A percentile compares a stretch with the other conserved stretches of the same genome.
These are phyloP conservation scores for Xestia c-nigrum DNA, from an alignment of 2,888 invertebrate species.

Conservation along the genomic window DNA sequence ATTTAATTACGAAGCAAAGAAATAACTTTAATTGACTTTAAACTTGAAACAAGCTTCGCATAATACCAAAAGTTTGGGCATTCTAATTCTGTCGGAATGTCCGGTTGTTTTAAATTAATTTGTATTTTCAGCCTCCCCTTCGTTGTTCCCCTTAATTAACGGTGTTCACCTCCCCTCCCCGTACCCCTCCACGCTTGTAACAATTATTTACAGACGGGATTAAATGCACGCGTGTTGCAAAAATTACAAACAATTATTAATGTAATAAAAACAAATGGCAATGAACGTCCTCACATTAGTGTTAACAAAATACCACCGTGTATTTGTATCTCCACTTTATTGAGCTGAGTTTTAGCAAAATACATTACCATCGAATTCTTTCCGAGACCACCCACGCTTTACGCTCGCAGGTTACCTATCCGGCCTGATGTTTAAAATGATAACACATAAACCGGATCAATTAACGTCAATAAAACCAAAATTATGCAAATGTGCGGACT, in stretches of 20 bases:
- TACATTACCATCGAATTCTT: slow-evolving; percentile 48
- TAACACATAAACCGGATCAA: slow-evolving; percentile 60
- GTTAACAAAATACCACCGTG: slow-evolving; percentile 22
- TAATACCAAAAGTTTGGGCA: slow-evolving; percentile 51
- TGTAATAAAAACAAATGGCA: slow-evolving; percentile 32
- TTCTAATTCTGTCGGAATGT: slow-evolving; percentile 53
- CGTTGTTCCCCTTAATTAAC: slow-evolving; percentile 66
- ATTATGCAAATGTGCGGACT: slow-evolving; percentile 54
- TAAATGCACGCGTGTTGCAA: slow-evolving; percentile 32
- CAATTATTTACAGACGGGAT: slow-evolving; percentile 42
- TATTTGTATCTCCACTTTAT: slow-evolving; percentile 38
- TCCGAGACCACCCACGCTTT: slow-evolving; percentile 62
- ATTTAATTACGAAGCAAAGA: slow-evolving; percentile 24
- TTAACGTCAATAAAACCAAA: slow-evolving; percentile 57
- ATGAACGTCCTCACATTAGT: slow-evolving; percentile 17
- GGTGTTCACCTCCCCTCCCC: slow-evolving; percentile 49
- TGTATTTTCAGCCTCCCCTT: slow-evolving; percentile 59
- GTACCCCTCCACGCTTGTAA: slow-evolving; percentile 38
- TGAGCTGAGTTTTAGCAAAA: slow-evolving; percentile 41
- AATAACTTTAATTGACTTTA: slow-evolving; percentile 43
- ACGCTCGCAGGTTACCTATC: slow-evolving; percentile 55
- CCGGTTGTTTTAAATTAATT: slow-evolving; percentile 69
- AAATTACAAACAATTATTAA: slow-evolving; percentile 29
- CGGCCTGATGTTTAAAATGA: slow-evolving; percentile 53
- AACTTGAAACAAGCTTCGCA: slow-evolving; percentile 32